These are phyloP conservation scores for Coecobrya sp. DNA, from an alignment of 2,888 invertebrate species.

Conservation along the genomic window DNA sequence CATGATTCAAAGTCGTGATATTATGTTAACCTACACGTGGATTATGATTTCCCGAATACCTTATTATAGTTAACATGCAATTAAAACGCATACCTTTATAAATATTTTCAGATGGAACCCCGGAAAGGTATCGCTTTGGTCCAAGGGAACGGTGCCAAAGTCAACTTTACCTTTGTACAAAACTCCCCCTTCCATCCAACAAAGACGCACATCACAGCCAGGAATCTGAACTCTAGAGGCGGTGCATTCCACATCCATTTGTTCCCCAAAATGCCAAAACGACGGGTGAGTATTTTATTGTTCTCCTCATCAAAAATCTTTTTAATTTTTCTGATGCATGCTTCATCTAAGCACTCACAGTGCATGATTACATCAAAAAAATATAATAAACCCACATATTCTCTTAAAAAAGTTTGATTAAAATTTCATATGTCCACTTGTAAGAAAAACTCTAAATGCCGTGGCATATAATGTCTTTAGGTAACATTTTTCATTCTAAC, in stretches of 20 bases:
- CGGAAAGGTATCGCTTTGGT: constrained; percentile 85
- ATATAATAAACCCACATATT: no score
- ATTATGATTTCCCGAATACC: no score
- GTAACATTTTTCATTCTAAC: background rate
- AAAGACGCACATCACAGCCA: constrained; percentile 91
- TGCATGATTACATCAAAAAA: no score
- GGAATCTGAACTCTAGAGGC: constrained; percentile 87
- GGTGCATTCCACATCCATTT: constrained; percentile 88
- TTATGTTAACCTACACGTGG: no score
- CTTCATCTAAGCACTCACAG: no score
- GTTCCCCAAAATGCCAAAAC: constrained; percentile 88
- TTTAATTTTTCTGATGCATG: constrained; percentile 14
- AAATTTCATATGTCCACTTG: background rate
- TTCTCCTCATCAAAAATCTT: background rate
- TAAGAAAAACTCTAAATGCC: background rate
- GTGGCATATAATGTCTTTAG: background rate
- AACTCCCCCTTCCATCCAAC: constrained; percentile 95
- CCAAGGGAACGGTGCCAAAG: constrained; percentile 91
- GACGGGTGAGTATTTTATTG: constrained; percentile 78
- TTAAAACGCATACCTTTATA: no score
- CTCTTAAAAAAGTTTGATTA: no score
- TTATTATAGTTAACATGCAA: no score
- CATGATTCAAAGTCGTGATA: background rate
- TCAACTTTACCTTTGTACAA: constrained; percentile 93
- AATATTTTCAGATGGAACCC: constrained; percentile 84